Percentiles rank a stretch among this genome's conserved stretches.
phyloP scores from a whole-genome alignment of 92 coral and sea anemone genomes.

The Bergia puertoricense region DNA sequence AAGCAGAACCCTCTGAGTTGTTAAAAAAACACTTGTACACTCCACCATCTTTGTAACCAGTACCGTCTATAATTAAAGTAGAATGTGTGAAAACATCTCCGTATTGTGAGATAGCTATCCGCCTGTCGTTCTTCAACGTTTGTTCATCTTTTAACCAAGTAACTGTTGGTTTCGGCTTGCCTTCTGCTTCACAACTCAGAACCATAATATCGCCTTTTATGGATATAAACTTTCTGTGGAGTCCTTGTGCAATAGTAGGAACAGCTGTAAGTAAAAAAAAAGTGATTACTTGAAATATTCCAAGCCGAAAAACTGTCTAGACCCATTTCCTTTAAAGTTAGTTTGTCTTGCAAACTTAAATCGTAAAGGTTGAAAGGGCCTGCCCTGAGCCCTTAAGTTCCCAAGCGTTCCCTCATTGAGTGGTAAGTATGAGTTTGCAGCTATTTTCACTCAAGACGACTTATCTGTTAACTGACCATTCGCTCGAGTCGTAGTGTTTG shows the following conservation, averaged over 20 bases:
- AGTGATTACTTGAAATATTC: not conserved
- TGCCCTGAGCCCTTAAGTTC: no score
- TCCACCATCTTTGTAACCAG: not conserved
- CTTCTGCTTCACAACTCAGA: constrained; percentile 1
- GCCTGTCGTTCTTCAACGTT: not conserved
- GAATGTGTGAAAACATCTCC: not conserved
- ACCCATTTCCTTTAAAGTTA: no score
- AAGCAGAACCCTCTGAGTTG: constrained; percentile 13
- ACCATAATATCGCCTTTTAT: not conserved
- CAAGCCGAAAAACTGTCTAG: no score
- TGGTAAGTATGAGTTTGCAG: no score
- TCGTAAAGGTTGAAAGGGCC: no score
- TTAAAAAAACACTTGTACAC: not conserved
- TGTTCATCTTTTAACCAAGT: constrained; percentile 10
- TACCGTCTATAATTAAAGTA: not conserved
- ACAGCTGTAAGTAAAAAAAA: not conserved
- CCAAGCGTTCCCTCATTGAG: no score
- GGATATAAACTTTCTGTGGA: not conserved
- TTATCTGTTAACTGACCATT: no score
- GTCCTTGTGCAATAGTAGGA: constrained; percentile 1
- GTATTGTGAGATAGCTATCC: not conserved
- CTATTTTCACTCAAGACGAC: no score
- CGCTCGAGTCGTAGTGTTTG: no score
- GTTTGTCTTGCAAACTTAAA: no score
- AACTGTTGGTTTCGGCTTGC: not conserved